Percentiles rank a stretch among this genome's conserved stretches.
phyloP scores from a whole-genome alignment of 2,113 vertebrate genomes.

The Ceyx cyanopectus region DNA sequence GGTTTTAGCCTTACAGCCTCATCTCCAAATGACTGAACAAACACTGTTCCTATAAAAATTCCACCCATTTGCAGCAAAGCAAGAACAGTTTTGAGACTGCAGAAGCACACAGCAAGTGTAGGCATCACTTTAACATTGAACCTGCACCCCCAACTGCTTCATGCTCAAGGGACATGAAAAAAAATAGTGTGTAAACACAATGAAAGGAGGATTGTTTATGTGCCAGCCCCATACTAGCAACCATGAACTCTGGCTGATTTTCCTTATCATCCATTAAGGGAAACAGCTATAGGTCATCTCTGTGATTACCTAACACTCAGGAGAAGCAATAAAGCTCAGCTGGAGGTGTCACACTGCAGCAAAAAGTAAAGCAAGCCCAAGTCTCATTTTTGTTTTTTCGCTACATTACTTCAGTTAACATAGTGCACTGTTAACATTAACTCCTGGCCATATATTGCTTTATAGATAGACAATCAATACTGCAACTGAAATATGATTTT shows the following conservation, averaged over 20 bases:
- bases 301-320: constrained; percentile 58
- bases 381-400: constrained; percentile 63
- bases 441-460: constrained; percentile 65
- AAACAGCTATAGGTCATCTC: constrained; percentile 49
- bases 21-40: neutral
- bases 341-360: constrained; percentile 49
- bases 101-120: neutral
- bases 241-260: constrained; percentile 61
- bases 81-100: neutral
- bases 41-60: neutral
- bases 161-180: neutral
- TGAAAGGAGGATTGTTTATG: constrained; percentile 46
- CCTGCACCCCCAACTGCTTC: neutral
- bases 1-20: neutral
- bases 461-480: constrained; percentile 76
- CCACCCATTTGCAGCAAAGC: neutral
- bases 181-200: neutral
- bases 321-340: constrained; percentile 47
- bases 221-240: neutral
- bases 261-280: constrained; percentile 58
- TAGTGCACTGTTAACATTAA: constrained; percentile 75
- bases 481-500: constrained; percentile 76
- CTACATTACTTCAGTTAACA: constrained; percentile 73
- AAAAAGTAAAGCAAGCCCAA: constrained; percentile 35
- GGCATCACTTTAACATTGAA: neutral